phyloP scores from a whole-genome alignment of 1,140 invertebrate genomes.

The Gyrodactylus salaris region DNA sequence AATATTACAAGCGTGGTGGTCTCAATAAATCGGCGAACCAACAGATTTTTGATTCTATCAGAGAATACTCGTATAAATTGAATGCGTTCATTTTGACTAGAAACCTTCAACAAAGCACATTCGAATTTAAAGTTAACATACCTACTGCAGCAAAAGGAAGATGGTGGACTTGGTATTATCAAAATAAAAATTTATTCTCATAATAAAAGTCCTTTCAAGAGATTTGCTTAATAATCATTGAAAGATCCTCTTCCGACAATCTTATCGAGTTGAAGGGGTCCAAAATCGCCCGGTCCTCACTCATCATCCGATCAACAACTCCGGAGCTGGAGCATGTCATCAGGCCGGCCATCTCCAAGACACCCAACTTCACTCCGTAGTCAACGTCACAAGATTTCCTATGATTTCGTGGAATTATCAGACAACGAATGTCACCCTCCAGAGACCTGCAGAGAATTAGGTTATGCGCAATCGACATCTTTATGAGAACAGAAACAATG shows the following conservation, averaged over 20 bases:
- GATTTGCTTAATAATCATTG: too few species aligned
- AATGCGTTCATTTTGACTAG: too few species aligned
- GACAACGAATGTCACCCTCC: background rate
- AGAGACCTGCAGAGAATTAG: background rate
- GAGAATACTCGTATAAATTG: too few species aligned
- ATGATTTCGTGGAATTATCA: background rate
- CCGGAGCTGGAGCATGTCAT: background rate
- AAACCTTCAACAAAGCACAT: too few species aligned
- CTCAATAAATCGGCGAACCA: too few species aligned
- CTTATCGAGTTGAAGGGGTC: background rate
- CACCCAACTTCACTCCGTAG: background rate
- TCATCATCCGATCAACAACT: background rate
- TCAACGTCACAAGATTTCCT: background rate
- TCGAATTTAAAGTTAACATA: too few species aligned
- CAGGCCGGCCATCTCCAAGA: background rate
- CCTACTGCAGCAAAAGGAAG: too few species aligned
- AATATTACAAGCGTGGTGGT: too few species aligned
- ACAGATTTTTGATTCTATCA: too few species aligned
- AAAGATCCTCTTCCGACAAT: background rate
- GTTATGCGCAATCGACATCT: background rate
- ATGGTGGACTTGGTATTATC: too few species aligned
- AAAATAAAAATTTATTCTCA: too few species aligned
- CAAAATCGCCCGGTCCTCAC: background rate
- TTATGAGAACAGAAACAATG: background rate
- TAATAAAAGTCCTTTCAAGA: too few species aligned